Base-by-base conservation (phyloP, 2,888 invertebrate species). In the Holacanthella duospinosa region DNA sequence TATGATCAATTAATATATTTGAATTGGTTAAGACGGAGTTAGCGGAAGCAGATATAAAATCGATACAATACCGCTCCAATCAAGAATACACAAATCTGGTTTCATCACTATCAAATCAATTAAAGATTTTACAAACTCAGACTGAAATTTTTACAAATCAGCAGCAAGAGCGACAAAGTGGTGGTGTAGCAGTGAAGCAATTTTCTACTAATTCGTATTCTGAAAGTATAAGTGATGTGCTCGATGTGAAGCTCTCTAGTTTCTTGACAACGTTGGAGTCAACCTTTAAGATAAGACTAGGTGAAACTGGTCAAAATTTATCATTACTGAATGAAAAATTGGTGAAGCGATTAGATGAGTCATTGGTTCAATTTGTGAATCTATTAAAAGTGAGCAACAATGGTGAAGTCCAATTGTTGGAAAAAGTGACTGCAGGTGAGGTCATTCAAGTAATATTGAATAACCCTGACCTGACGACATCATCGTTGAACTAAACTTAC, bases 31-130 rank as follows among this genome's bases (percentile, higher is more conserved):
- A n/a, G n/a, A n/a, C n/a, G n/a, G n/a, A n/a, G n/a, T 43, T 66
- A 3, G 12, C 44, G 4, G 66, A 66, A 36, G 36, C 61, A 1
- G 68, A 68, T 27, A 62, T 59, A 1, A 66, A 66, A 36, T 12
- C 57, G 28, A n/a, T 65, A 26, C 64, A 64, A 3, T 58, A 64
- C n/a, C 53, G 61, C 2, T 26, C 57, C 21, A 43, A 44, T 16
- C 61, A 64, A 29, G 25, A 61, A 24, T 56, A 61, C 21, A 28
- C 58, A 36, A 63, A 21, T 6, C 16, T 6, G 27, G 4, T 58
- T 16, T 28, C 58, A 3, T 9, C 24, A 44, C 36, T 59, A 2
- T 19, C 28, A 19, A 44, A 59, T 24, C 59, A 59, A 44, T 3
- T 59, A n/a, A 59, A 59, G 21, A 26, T 6, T 4, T 21, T 58